A percentile compares a stretch with the other conserved stretches of the same genome.
phyloP scores from a whole-genome alignment of 2,113 vertebrate genomes.

The Scatophagus argus region DNA sequence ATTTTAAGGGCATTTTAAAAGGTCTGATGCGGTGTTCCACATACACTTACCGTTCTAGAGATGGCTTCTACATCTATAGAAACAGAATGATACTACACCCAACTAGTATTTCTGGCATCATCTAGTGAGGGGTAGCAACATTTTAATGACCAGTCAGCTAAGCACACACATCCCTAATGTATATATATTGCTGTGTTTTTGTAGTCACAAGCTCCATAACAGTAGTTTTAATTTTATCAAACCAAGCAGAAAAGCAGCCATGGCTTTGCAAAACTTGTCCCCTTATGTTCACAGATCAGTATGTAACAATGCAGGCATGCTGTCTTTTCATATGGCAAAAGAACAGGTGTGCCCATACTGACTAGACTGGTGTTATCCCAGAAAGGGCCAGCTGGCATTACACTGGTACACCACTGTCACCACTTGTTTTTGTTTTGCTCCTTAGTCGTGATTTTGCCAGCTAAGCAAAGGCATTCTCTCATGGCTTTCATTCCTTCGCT shows the following conservation, averaged over 20 bases:
- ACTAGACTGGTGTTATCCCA: conserved; percentile 16
- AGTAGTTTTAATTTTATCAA: neutral
- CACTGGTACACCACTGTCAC: neutral
- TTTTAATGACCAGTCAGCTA: too few relatives aligned
- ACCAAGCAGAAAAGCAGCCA: neutral
- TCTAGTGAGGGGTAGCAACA: too few relatives aligned
- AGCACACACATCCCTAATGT: too few relatives aligned
- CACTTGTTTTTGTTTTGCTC: conserved; percentile 42
- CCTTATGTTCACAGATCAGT: conserved; percentile 12
- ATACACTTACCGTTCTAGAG: too few relatives aligned
- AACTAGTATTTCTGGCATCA: too few relatives aligned
- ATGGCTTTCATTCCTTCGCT: conserved; percentile 27
- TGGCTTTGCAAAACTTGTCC: neutral
- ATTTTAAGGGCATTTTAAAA: too few relatives aligned
- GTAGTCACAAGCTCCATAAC: neutral
- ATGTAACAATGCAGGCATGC: conserved; percentile 3
- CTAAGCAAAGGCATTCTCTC: conserved; percentile 26
- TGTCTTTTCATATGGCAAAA: conserved; percentile 14
- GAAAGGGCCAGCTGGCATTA: conserved; percentile 41
- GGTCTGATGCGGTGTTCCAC: too few relatives aligned
- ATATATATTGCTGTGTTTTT: neutral
- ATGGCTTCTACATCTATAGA: too few relatives aligned
- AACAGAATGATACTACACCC: too few relatives aligned
- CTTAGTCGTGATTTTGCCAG: conserved; percentile 1
- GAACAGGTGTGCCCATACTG: conserved; percentile 26